Evolutionary conservation across 2,888 invertebrate genomes (phyloP), one percentile per base, ranked within the genome.

Genomic region (Heliconius sara): DNA sequence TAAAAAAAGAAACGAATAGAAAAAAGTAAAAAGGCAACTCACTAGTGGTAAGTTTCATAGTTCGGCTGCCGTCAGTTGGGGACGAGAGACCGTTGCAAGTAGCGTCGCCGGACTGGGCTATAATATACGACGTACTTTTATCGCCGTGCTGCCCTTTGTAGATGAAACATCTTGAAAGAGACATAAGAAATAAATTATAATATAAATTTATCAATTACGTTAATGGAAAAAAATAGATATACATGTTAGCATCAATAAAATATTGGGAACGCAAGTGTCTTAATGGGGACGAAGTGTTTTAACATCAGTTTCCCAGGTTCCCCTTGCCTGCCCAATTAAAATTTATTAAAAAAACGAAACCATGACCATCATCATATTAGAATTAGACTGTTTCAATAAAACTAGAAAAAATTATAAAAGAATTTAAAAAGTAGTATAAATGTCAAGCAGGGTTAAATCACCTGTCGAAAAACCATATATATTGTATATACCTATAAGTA

Each of bases 71-170:
- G 85, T 98, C 98, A 0, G 95, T 96, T 1, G 97, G 96, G 0
- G 97, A 97, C 25, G 96, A 96, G 27, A 98, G 92, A 0, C 97
- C 98, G 84, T 96, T 97, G 91, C 98, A 98, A 0, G 97, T 97
- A 19, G 98, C 97, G 89, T 98, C 98, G 0, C 97, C 98, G 0
- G 97, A 97, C 88, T 97, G 97, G 0, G 97, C 97, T 1, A 97
- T 96, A 82, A 96, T 95, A 88, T 97, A 97, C 2, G 96, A 95
- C 83, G 95, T 95, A 0, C 89, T 89, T 68, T 93, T 92, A 81
- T 93, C 93, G 3, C 89, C 90, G 81, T 93, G 95, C 76, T 95
- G 95, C 0, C 95, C 95, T 86, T 97, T 97, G 93, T 97, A 97
- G 81, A 98, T 96, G 92, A 98, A 98, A 87, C 98, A 98, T 85